These are phyloP conservation scores for Nilaparvata lugens DNA, from an alignment of 1,140 invertebrate genomes.

Conservation along the genomic window DNA sequence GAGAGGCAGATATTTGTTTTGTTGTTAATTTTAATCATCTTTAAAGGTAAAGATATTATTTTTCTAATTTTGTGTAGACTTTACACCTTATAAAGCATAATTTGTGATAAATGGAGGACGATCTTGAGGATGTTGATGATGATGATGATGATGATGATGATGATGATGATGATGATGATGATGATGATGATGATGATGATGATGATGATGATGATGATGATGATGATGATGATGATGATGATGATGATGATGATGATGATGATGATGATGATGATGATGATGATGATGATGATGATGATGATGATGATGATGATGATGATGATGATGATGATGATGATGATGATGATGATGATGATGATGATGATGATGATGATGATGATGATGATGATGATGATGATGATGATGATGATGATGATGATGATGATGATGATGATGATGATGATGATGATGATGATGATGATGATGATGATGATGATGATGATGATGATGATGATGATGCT, in stretches of 20 bases:
- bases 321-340: conserved; percentile 2
- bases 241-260: neutral
- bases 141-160: neutral
- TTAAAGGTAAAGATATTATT: too few species aligned
- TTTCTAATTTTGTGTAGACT: too few species aligned
- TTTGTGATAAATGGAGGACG: too few species aligned
- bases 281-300: conserved; percentile 3
- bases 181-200: conserved; percentile 11
- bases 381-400: conserved; percentile 6
- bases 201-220: conserved; percentile 6
- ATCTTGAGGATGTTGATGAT: conserved; percentile 1
- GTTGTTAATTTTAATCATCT: too few species aligned
- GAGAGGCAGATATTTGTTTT: too few species aligned
- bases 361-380: conserved; percentile 4
- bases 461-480: conserved; percentile 11
- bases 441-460: conserved; percentile 12
- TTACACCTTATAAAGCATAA: too few species aligned
- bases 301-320: conserved; percentile 6
- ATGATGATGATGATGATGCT: conserved; percentile 8
- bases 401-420: conserved; percentile 3
- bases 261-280: conserved; percentile 9
- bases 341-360: neutral
- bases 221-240: neutral
- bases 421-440: conserved; percentile 11
- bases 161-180: neutral